Evolutionary conservation across 2,888 invertebrate species (phyloP).

Genomic region (Thelaira solivaga): DNA sequence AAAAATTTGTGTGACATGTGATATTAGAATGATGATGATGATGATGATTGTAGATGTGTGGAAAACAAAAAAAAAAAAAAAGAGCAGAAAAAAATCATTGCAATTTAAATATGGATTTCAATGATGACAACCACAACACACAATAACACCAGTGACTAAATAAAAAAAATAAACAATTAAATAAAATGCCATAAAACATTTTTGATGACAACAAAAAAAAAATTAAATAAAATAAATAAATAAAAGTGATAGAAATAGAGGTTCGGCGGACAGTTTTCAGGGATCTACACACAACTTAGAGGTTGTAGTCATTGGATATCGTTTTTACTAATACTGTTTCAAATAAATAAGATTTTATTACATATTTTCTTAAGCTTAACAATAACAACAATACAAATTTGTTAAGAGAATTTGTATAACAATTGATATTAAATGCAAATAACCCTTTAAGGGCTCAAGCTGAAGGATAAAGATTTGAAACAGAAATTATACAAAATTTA

Average conservation of each 20-base stretch:
- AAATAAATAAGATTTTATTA: slow-evolving; percentile 41
- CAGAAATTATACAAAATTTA: no score
- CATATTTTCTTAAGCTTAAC: not conserved
- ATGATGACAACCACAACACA: slow-evolving; percentile 28
- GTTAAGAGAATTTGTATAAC: slow-evolving; percentile 18
- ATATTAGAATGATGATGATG: slow-evolving; percentile 41
- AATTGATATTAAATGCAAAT: slow-evolving; percentile 25
- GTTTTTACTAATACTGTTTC: slow-evolving; percentile 46
- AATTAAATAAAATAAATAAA: slow-evolving; percentile 4
- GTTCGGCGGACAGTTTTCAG: not conserved
- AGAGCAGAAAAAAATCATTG: slow-evolving; percentile 28
- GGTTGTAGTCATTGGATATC: slow-evolving; percentile 60
- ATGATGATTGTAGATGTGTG: slow-evolving; percentile 51
- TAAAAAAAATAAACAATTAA: slow-evolving; percentile 50
- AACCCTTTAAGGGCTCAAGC: slow-evolving; percentile 27
- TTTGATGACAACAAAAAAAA: slow-evolving; percentile 35
- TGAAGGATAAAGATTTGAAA: no score
- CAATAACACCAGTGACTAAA: slow-evolving; percentile 10
- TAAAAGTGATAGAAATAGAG: not conserved
- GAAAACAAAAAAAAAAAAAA: slow-evolving; percentile 28
- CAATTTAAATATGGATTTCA: slow-evolving; percentile 56
- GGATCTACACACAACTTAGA: slow-evolving; percentile 31
- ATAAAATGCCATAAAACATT: slow-evolving; percentile 43
- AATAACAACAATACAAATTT: slow-evolving; percentile 20
- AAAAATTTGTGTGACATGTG: slow-evolving; percentile 52